These are phyloP conservation scores for Nyctibius grandis DNA, from an alignment of 2,797 vertebrate genomes.

Conservation along the genomic window DNA sequence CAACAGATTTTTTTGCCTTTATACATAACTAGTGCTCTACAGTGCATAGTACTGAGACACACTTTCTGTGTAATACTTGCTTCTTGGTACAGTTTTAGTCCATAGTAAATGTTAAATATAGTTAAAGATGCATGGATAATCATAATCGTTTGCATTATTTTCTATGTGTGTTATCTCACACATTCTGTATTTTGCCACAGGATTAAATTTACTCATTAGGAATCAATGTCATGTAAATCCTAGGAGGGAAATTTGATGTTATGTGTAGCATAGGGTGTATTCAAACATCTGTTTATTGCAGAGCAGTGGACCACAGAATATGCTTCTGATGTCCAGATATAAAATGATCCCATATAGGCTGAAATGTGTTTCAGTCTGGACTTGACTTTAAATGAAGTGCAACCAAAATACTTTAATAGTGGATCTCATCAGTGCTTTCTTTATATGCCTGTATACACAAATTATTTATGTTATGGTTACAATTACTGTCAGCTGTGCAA, in stretches of 20 bases:
- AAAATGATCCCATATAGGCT: constrained; percentile 1
- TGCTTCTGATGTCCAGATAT: constrained; percentile 42
- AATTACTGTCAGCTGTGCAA: not conserved
- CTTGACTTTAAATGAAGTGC: constrained; percentile 28
- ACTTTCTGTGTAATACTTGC: not conserved
- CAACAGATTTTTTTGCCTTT: not conserved
- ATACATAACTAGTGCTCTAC: not conserved
- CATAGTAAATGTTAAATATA: not conserved
- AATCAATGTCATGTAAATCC: constrained; percentile 58
- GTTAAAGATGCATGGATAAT: not conserved
- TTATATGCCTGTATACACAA: not conserved
- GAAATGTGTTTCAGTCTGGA: not conserved
- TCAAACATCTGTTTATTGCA: constrained; percentile 64
- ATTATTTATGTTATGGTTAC: constrained; percentile 22
- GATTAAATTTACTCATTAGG: constrained; percentile 63
- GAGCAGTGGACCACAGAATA: constrained; percentile 40
- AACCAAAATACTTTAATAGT: constrained; percentile 18
- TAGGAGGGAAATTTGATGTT: constrained; percentile 29
- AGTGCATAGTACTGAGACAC: not conserved
- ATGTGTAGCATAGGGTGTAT: constrained; percentile 10
- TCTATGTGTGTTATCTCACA: not conserved
- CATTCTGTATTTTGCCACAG: constrained; percentile 32
- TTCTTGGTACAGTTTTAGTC: not conserved
- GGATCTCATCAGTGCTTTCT: not conserved
- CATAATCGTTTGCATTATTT: not conserved